Conservation (phyloP, 2,888 invertebrate genomes). For the Caenorhabditis angaria region DNA sequence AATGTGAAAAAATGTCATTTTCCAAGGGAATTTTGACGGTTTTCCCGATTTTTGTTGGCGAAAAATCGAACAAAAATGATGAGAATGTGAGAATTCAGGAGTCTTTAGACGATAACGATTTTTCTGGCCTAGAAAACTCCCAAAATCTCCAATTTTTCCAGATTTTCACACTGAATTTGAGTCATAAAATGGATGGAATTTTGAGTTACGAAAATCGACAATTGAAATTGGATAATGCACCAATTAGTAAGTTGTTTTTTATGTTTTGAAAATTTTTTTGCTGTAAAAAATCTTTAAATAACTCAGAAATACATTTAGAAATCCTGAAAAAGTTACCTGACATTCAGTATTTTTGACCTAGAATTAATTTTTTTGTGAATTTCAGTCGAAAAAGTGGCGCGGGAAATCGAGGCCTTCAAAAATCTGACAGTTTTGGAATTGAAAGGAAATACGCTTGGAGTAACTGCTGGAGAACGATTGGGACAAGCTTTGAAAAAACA, state of each 20-base stretch:
- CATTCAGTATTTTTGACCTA: too few relatives aligned
- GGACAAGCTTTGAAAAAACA: constrained; percentile 46
- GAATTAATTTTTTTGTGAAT: too few relatives aligned
- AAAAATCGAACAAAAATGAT: neutral
- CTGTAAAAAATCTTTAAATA: constrained; percentile 6
- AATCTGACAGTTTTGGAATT: constrained; percentile 55
- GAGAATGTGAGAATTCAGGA: neutral
- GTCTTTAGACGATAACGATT: too few relatives aligned
- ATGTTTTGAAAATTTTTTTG: neutral
- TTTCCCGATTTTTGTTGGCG: neutral
- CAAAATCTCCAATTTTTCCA: constrained; percentile 21
- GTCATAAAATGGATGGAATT: constrained; percentile 7
- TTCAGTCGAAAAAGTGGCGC: constrained; percentile 52
- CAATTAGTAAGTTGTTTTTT: constrained; percentile 13
- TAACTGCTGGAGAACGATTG: constrained; percentile 55
- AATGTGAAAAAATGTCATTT: constrained; percentile 2
- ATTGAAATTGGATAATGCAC: constrained; percentile 23
- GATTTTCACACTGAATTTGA: constrained; percentile 23
- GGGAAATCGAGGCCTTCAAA: constrained; percentile 31
- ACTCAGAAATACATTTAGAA: too few relatives aligned
- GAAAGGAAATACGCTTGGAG: constrained; percentile 65
- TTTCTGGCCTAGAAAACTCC: too few relatives aligned
- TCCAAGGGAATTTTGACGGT: neutral
- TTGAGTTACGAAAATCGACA: constrained; percentile 21
- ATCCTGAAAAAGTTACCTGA: too few relatives aligned